phyloP scores from a whole-genome alignment of 2,888 invertebrate species.

The Andrena hattorfiana region DNA sequence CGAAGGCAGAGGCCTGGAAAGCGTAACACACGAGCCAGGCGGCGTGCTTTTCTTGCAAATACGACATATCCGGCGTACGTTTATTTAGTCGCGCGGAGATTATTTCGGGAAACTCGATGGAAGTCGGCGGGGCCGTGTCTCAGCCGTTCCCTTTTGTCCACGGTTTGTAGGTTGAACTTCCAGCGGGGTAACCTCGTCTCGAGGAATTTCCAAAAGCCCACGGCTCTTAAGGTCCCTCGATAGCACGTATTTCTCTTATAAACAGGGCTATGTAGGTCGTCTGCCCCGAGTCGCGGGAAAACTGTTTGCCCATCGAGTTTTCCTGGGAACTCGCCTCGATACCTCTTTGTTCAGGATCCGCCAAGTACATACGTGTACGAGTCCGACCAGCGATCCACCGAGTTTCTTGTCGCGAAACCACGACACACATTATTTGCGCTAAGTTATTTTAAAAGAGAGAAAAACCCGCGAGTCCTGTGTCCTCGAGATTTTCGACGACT shows the following conservation, averaged over 20 bases:
- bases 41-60: constrained; percentile 15
- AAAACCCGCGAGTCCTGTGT: not conserved
- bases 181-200: not conserved
- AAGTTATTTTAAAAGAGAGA: not conserved
- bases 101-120: constrained; percentile 39
- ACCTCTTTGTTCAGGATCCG: not conserved
- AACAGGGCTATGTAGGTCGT: constrained; percentile 25
- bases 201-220: constrained; percentile 8
- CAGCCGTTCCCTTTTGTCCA: not conserved
- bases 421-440: not conserved
- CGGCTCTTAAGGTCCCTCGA: not conserved
- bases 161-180: not conserved
- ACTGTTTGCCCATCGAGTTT: constrained; percentile 4
- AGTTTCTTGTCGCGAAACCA: not conserved
- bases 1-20: not conserved
- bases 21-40: not conserved
- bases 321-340: not conserved
- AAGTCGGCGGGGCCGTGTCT: not conserved
- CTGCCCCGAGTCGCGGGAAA: not conserved
- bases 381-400: not conserved
- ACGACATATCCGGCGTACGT: constrained; percentile 40
- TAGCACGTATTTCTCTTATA: not conserved
- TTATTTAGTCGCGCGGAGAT: constrained; percentile 38
- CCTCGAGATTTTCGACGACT: not conserved
- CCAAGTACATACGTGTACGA: not conserved